Percentiles rank a stretch among this genome's conserved stretches.
Conservation (phyloP, 37 sponge, comb jelly and placozoan species). For the Petrosia ficiformis region DNA sequence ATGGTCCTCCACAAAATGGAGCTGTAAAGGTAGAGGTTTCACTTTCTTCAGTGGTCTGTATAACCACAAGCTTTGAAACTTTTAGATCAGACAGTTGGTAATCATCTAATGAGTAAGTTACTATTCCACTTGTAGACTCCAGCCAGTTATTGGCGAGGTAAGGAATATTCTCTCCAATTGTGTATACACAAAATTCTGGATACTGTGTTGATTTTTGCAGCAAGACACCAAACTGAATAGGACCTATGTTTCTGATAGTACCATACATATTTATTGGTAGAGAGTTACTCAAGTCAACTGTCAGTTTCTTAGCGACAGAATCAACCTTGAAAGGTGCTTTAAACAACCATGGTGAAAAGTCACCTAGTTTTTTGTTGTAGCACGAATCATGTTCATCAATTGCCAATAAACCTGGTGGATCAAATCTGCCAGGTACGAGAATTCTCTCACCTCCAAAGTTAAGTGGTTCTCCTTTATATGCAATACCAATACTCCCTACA, state of each 20-base stretch:
- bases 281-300: constrained; percentile 38
- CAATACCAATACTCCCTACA: constrained; percentile 31
- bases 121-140: constrained; percentile 13
- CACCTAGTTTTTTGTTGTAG: background rate
- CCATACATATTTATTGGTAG: background rate
- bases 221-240: no score
- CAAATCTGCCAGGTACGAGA: background rate
- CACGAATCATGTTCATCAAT: background rate
- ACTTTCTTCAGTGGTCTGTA: background rate
- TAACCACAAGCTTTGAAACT: background rate
- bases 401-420: background rate
- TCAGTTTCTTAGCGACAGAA: background rate
- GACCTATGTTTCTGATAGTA: constrained; percentile 16
- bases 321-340: constrained; percentile 39
- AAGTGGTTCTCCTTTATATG: background rate
- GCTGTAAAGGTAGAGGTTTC: background rate
- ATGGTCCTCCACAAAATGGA: background rate
- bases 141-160: background rate
- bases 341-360: constrained; percentile 17
- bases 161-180: constrained; percentile 15
- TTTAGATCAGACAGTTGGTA: background rate
- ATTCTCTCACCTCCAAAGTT: constrained; percentile 28
- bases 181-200: no score
- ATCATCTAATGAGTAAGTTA: background rate
- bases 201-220: no score